Base-by-base conservation (phyloP, 2,888 invertebrate genomes). In the Nowickia ferox region DNA sequence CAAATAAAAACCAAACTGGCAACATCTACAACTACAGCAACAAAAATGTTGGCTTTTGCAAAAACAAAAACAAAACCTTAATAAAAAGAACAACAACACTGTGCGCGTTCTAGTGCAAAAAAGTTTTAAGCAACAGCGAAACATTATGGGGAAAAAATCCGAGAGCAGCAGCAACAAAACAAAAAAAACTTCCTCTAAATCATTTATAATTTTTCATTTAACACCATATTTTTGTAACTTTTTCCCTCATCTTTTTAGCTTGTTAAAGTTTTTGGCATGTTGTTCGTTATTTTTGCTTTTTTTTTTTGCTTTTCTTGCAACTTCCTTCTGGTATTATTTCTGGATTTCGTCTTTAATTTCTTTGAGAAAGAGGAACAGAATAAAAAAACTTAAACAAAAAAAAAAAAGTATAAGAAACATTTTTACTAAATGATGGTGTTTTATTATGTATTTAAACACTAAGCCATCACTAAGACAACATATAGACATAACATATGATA, bases 171-270 rank as follows among this genome's bases (percentile, higher is more conserved):
- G 30, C 30, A 30, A 30, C 30, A 30, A 63, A 79, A 57, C n/a
- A n/a, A n/a, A 79, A 74, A 66, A 69, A 63, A 44, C 15, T 65
- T 63, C 61, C 22, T 42, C 79, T 72, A 86, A 86, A 86, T 86
- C 86, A 86, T 86, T 86, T 83, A 86, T 86, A 83, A 83, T 77
- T 72, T 83, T 86, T 69, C 71, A 79, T 82, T 86, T 86, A 86
- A 86, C 85, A 83, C 85, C 85, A 83, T 79, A 83, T 86, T 86
- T 80, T 77, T 76, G 79, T 80, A 48, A 53, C 71, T 76, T 71
- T 86, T 83, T 83, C 38, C 42, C n/a, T 66, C 59, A 40, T 69
- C 61, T 59, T 76, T 83, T 83, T 83, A 61, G 71, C 86, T 83
- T 79, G 82, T 76, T 83, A 83, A 86, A 66, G 44, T 75, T 82